A percentile compares a stretch with the other conserved stretches of the same genome.
These are phyloP conservation scores for Plagiodera versicolora DNA, from an alignment of 2,888 invertebrate species.

Conservation along the genomic window DNA sequence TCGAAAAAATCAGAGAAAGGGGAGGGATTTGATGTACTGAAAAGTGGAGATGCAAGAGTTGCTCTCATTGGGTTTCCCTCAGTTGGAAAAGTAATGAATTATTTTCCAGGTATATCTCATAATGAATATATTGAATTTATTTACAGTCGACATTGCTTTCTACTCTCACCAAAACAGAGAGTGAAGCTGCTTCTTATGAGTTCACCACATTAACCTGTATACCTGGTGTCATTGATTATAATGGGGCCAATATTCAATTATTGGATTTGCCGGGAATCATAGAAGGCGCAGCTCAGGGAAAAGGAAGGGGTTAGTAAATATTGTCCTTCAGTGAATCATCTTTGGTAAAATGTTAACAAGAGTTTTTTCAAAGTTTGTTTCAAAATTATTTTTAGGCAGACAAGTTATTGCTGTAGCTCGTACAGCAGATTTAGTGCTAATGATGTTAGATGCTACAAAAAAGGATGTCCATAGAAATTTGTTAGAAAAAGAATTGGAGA, in stretches of 20 bases:
- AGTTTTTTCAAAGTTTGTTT: too few species aligned
- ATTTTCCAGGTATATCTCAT: not conserved
- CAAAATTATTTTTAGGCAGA: constrained; percentile 39
- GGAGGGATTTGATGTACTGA: constrained; percentile 98
- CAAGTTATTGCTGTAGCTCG: constrained; percentile 96
- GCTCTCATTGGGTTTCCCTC: constrained; percentile 99
- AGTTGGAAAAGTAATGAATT: constrained; percentile 81
- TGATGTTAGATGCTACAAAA: constrained; percentile 99
- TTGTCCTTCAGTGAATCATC: not conserved
- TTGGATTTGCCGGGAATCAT: constrained; percentile 99
- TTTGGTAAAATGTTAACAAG: too few species aligned
- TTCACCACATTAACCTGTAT: constrained; percentile 99
- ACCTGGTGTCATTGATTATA: constrained; percentile 97
- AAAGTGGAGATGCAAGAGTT: constrained; percentile 98
- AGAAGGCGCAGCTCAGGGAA: constrained; percentile 91
- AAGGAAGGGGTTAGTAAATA: constrained; percentile 49
- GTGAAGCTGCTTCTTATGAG: constrained; percentile 96
- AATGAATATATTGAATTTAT: not conserved
- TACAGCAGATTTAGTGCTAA: constrained; percentile 95
- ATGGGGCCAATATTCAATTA: constrained; percentile 97
- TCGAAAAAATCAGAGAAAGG: constrained; percentile 93
- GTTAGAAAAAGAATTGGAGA: constrained; percentile 93
- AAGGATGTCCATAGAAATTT: constrained; percentile 92
- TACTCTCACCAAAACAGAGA: constrained; percentile 93
- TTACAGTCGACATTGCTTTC: constrained; percentile 88